A percentile compares a stretch with the other conserved stretches of the same genome.
phyloP scores from a whole-genome alignment of 2,113 vertebrate species.

The Anoura caudifer region DNA sequence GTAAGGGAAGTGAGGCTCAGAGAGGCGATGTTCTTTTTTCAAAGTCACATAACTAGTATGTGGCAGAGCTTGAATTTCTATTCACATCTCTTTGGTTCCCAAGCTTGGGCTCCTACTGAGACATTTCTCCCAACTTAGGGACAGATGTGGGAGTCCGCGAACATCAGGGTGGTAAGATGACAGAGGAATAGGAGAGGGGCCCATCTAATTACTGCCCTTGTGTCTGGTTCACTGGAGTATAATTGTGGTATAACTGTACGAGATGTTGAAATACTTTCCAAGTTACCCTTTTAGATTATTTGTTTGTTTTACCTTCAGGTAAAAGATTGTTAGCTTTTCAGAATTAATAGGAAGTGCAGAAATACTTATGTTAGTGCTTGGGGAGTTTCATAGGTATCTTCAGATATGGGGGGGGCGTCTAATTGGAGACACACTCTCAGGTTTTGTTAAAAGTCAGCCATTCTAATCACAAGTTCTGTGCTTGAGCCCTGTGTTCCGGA shows the following conservation, averaged over 20 bases:
- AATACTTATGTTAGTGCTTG: background rate
- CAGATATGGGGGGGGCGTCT: background rate
- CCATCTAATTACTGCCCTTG: background rate
- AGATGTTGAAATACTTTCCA: background rate
- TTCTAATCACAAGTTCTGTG: background rate
- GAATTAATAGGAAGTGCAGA: background rate
- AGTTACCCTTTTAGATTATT: background rate
- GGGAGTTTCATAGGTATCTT: background rate
- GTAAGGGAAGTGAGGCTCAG: background rate
- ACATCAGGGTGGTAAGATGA: background rate
- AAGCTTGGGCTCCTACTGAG: background rate
- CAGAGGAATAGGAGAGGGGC: background rate
- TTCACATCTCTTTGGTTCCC: background rate
- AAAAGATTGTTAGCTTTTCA: background rate
- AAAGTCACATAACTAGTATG: background rate
- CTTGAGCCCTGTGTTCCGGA: background rate
- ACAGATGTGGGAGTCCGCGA: background rate
- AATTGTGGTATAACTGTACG: background rate
- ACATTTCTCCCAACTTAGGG: background rate
- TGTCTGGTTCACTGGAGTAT: background rate
- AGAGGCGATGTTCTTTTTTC: background rate
- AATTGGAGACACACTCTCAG: background rate
- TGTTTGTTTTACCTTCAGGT: slow-evolving; percentile 21
- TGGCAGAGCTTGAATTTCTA: background rate
- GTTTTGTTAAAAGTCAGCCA: background rate